Percentiles rank a stretch among this genome's conserved stretches.
Evolutionary conservation across 2,888 invertebrate genomes (phyloP).

Genomic region (Plutella xylostella): DNA sequence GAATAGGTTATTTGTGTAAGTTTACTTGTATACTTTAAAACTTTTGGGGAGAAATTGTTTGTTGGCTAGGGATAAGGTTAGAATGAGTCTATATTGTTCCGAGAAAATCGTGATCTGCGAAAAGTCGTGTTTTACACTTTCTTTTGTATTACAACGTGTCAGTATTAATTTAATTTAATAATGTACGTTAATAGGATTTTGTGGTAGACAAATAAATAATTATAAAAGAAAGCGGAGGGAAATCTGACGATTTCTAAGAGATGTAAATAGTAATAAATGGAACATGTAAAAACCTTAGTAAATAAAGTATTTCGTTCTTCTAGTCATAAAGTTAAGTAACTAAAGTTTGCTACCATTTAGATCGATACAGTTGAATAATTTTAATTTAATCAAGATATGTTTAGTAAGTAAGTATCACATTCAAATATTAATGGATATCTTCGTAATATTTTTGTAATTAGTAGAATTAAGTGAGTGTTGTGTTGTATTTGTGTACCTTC

Average conservation of each 20-base stretch:
- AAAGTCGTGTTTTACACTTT: slow-evolving; percentile 1
- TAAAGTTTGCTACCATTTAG: no score
- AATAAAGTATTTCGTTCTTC: no score
- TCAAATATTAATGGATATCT: background rate
- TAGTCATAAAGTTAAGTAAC: no score
- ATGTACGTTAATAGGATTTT: background rate
- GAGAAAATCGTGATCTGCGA: background rate
- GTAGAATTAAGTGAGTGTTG: background rate
- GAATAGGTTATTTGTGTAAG: no score
- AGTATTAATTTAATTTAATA: background rate
- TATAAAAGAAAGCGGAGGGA: no score
- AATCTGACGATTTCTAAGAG: no score
- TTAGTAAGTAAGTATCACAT: background rate
- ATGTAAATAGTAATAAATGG: no score
- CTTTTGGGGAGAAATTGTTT: no score
- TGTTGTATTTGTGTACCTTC: slow-evolving; percentile 1
- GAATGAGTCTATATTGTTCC: background rate
- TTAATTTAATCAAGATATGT: background rate
- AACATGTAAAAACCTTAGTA: no score
- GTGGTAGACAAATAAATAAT: slow-evolving; percentile 5
- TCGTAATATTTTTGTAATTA: slow-evolving; percentile 5
- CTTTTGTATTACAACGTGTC: no score
- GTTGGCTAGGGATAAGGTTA: no score
- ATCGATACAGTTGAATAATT: background rate
- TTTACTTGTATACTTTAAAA: no score